Evolutionary conservation across 2,797 vertebrate genomes (phyloP).

Genomic region (Neomorphus geoffroyi): DNA sequence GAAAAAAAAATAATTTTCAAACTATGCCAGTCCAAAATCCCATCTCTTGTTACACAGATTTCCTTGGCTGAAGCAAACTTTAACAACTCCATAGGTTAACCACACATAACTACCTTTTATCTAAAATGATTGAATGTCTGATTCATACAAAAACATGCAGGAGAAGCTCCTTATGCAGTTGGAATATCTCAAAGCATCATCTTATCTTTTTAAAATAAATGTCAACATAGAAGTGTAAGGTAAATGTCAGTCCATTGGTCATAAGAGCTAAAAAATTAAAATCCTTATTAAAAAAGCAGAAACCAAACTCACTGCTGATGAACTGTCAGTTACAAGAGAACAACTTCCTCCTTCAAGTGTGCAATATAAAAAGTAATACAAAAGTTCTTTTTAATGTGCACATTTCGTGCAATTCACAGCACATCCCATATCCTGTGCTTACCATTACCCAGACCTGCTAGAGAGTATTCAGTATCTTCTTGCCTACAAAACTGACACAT

Average conservation of each 20-base stretch:
- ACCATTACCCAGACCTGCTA: not conserved
- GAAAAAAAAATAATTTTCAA: not conserved
- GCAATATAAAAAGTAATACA: not conserved
- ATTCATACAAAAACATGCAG: not conserved
- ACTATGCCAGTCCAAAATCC: not conserved
- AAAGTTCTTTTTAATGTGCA: not conserved
- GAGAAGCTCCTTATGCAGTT: not conserved
- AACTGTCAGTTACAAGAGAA: not conserved
- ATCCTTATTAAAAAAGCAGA: not conserved
- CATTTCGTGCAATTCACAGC: not conserved
- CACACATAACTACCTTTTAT: not conserved
- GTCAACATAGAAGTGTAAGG: not conserved
- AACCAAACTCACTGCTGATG: not conserved
- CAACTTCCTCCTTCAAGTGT: not conserved
- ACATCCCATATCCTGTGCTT: not conserved
- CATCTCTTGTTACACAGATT: not conserved
- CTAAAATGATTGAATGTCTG: not conserved
- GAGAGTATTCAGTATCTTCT: not conserved
- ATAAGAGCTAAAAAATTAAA: not conserved
- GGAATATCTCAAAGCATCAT: not conserved
- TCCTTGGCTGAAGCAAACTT: not conserved
- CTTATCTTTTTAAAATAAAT: not conserved
- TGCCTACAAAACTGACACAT: not conserved
- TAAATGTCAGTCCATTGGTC: not conserved
- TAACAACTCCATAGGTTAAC: not conserved